Percentiles rank a stretch among this genome's conserved stretches.
Conservation (phyloP, 2,888 invertebrate genomes). For the Caenorhabditis drosophilae region DNA sequence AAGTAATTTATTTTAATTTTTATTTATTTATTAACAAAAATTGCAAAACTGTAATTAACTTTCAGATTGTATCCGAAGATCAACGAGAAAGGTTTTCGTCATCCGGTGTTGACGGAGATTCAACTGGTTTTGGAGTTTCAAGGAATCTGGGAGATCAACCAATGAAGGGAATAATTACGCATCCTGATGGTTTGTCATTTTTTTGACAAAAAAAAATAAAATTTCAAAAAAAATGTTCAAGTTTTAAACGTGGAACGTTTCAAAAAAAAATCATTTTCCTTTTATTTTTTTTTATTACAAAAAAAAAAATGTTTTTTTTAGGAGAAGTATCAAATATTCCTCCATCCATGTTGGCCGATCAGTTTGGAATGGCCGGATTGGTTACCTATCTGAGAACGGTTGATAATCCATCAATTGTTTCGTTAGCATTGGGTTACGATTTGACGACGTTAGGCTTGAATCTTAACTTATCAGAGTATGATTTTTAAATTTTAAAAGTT, state of each 20-base stretch:
- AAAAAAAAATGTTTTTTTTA: constrained; percentile 71
- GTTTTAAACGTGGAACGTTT: too few relatives aligned
- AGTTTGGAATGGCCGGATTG: constrained; percentile 98
- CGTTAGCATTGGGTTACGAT: constrained; percentile 95
- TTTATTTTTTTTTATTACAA: constrained; percentile 2
- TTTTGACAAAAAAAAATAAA: too few relatives aligned
- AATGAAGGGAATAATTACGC: constrained; percentile 42
- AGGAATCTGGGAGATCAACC: constrained; percentile 22
- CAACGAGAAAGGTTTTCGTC: constrained; percentile 19
- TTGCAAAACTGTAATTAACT: too few relatives aligned
- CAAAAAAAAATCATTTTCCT: too few relatives aligned
- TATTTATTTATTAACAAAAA: not conserved
- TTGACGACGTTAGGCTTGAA: constrained; percentile 96
- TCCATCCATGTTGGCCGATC: constrained; percentile 96
- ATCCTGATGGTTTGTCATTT: constrained; percentile 41
- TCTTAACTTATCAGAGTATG: constrained; percentile 90
- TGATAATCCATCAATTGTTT: constrained; percentile 94
- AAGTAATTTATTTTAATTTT: too few relatives aligned
- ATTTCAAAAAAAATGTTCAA: too few relatives aligned
- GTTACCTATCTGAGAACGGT: constrained; percentile 96
- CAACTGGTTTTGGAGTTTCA: constrained; percentile 14
- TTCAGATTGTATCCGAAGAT: constrained; percentile 11
- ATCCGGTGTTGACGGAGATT: constrained; percentile 19
- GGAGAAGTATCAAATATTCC: constrained; percentile 98
- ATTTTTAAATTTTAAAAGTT: constrained; percentile 24